Conservation (phyloP, 2,113 vertebrate species). For the Lichenostomus cassidix region DNA sequence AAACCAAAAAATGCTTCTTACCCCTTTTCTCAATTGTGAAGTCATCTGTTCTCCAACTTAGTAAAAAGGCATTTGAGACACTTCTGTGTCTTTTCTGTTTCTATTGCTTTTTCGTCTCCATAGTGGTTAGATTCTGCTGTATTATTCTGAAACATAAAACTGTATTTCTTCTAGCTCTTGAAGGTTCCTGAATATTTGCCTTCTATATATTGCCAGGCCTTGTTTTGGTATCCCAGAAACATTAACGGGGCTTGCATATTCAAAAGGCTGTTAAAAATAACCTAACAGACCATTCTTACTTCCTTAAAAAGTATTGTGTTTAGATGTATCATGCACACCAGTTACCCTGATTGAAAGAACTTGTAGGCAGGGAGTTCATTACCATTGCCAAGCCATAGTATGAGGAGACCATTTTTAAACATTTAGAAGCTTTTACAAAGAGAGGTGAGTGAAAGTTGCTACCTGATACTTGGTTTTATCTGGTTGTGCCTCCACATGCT, state of each 20-base stretch:
- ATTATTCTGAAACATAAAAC: not conserved
- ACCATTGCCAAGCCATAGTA: not conserved
- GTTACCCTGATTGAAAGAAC: not conserved
- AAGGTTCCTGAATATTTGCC: not conserved
- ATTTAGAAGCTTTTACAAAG: not conserved
- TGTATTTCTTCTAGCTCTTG: not conserved
- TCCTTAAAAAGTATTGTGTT: not conserved
- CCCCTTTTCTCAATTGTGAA: not conserved
- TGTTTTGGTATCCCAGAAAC: not conserved
- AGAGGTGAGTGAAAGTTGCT: not conserved
- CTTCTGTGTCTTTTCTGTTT: conserved; percentile 15
- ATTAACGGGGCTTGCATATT: not conserved
- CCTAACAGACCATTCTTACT: not conserved
- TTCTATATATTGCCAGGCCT: not conserved
- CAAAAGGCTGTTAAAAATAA: not conserved
- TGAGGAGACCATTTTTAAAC: not conserved
- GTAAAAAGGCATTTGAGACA: not conserved
- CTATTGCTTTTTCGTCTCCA: not conserved
- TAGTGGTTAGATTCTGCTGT: not conserved
- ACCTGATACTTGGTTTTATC: not conserved
- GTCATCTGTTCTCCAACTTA: not conserved
- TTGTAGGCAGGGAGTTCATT: not conserved
- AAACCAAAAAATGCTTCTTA: not conserved
- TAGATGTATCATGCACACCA: not conserved
- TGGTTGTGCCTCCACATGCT: not conserved